phyloP scores from a whole-genome alignment of 2,888 invertebrate species.

The Fissipunctia ypsillon region DNA sequence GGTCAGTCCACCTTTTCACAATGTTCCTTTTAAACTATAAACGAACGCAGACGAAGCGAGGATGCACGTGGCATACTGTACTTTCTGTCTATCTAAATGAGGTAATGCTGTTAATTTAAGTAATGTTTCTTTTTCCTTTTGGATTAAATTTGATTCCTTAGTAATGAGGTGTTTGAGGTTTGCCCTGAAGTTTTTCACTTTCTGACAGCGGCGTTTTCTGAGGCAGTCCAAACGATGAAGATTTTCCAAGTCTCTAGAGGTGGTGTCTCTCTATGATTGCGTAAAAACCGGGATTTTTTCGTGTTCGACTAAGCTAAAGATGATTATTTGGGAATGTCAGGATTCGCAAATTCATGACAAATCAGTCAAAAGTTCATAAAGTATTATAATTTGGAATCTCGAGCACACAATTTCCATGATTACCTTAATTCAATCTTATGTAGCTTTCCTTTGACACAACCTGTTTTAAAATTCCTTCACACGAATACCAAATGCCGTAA shows the following conservation, averaged over 20 bases:
- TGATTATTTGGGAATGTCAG: neutral
- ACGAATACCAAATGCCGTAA: slow-evolving; percentile 8
- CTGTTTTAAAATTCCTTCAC: slow-evolving; percentile 26
- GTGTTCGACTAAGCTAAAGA: neutral
- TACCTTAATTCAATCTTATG: slow-evolving; percentile 10
- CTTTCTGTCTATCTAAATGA: neutral
- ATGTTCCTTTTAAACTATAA: neutral
- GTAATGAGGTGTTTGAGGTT: neutral
- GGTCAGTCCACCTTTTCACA: slow-evolving; percentile 86
- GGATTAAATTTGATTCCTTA: neutral
- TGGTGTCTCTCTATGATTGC: neutral
- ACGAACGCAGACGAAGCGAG: too few relatives aligned
- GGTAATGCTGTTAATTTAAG: neutral
- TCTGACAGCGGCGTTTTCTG: neutral
- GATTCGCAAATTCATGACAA: too few relatives aligned
- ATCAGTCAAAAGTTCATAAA: neutral
- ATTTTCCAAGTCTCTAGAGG: neutral
- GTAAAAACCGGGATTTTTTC: neutral
- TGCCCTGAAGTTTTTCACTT: neutral
- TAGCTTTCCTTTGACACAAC: neutral
- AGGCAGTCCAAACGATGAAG: too few relatives aligned
- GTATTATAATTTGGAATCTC: neutral
- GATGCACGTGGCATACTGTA: neutral
- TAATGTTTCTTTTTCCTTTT: neutral
- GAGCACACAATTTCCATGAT: slow-evolving; percentile 8